These are phyloP conservation scores for Macrosiphum euphorbiae DNA, from an alignment of 2,888 invertebrate genomes.

Conservation along the genomic window DNA sequence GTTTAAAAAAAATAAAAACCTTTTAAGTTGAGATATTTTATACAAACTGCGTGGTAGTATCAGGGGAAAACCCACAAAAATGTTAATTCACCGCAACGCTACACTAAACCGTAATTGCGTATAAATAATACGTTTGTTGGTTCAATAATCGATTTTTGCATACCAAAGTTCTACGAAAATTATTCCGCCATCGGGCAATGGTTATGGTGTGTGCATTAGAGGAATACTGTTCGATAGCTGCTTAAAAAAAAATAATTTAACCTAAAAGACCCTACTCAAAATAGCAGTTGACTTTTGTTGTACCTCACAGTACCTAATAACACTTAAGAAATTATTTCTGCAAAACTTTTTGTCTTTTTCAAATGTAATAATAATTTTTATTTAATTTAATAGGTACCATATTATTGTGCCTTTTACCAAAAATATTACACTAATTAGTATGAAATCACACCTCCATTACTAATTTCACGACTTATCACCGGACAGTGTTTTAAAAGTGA, in stretches of 20 bases:
- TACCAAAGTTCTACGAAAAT: neutral
- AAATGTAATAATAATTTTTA: neutral
- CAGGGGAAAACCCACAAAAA: neutral
- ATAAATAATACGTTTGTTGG: neutral
- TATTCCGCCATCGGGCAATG: neutral
- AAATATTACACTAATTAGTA: neutral
- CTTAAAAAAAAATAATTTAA: neutral
- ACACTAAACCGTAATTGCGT: neutral
- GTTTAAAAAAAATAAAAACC: neutral
- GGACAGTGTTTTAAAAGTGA: neutral
- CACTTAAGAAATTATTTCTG: neutral
- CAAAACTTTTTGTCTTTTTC: neutral
- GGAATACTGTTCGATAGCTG: neutral
- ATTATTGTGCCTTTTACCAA: neutral
- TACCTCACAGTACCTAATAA: neutral
- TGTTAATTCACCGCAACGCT: neutral
- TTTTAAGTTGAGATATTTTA: neutral
- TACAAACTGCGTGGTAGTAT: neutral
- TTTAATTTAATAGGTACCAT: neutral
- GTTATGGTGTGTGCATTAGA: neutral
- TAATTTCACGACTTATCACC: neutral
- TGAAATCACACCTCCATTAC: neutral
- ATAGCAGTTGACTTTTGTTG: neutral
- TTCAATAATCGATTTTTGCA: constrained; percentile 3
- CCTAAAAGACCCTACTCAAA: neutral